Evolutionary conservation across 2,113 vertebrate species (phyloP).

Genomic region (Daboia siamensis): DNA sequence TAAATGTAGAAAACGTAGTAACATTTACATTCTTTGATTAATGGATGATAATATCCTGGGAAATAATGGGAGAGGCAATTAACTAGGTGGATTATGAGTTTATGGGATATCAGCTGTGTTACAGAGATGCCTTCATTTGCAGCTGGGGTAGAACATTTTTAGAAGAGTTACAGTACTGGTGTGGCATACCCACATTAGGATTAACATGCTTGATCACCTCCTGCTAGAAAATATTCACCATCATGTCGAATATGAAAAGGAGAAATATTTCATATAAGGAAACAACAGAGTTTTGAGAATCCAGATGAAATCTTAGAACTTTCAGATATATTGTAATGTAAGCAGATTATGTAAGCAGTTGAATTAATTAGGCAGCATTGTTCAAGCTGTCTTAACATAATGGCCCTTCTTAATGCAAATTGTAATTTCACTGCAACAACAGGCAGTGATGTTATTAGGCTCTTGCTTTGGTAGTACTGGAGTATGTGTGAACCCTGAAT

Average conservation of each 20-base stretch:
- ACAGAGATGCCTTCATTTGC: not conserved
- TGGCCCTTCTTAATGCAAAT: not conserved
- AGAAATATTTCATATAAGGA: not conserved
- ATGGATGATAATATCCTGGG: not conserved
- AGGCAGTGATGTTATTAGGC: not conserved
- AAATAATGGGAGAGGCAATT: not conserved
- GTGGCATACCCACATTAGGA: not conserved
- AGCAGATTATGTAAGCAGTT: not conserved
- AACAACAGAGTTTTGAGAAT: not conserved
- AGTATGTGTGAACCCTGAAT: not conserved
- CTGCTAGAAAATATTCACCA: not conserved
- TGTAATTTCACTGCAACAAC: not conserved
- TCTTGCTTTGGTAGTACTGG: not conserved
- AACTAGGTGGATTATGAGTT: not conserved
- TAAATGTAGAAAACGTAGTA: not conserved
- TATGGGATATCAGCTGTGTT: not conserved
- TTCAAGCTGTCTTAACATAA: not conserved
- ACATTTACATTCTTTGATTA: conserved; percentile 6
- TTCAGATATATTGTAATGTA: not conserved
- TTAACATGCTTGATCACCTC: not conserved
- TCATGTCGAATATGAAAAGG: not conserved
- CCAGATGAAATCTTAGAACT: not conserved
- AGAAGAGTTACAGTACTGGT: not conserved
- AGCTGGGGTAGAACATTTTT: not conserved
- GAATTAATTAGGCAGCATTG: not conserved